Conservation (phyloP, 2,888 invertebrate genomes). For the Lycaena phlaeas region DNA sequence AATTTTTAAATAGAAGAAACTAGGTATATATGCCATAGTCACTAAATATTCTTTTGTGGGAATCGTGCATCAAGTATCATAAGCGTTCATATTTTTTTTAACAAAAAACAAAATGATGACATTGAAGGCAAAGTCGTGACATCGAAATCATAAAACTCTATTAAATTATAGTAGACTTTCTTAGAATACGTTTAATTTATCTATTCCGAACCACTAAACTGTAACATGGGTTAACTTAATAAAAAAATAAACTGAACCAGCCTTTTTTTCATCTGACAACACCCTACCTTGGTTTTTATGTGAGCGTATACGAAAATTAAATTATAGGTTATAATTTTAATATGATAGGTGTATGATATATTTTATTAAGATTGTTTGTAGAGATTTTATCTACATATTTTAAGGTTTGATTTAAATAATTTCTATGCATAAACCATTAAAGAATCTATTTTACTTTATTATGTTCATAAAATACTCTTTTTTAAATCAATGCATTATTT, state of each 20-base stretch:
- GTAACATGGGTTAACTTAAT: constrained; percentile 40
- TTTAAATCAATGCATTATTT: not conserved
- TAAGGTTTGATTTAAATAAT: constrained; percentile 11
- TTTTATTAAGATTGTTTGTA: constrained; percentile 38
- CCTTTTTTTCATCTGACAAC: constrained; percentile 60
- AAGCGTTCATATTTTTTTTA: not conserved
- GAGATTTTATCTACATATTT: constrained; percentile 49
- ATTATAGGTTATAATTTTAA: constrained; percentile 72
- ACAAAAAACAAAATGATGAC: constrained; percentile 4
- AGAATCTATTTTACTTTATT: not conserved
- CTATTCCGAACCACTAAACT: constrained; percentile 49
- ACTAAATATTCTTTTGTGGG: not conserved
- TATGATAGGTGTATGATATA: constrained; percentile 68
- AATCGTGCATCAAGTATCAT: not conserved
- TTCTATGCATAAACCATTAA: not conserved
- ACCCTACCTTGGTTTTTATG: constrained; percentile 56
- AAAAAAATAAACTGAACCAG: constrained; percentile 56
- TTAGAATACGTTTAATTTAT: constrained; percentile 34
- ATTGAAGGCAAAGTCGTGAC: not conserved
- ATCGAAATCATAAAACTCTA: constrained; percentile 21
- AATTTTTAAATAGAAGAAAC: too few relatives aligned
- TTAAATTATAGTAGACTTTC: constrained; percentile 50
- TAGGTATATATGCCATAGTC: too few relatives aligned
- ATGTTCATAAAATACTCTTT: not conserved
- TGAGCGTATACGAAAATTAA: constrained; percentile 62